phyloP scores from a whole-genome alignment of 2,113 vertebrate genomes.

The Sebastes schlegelii region DNA sequence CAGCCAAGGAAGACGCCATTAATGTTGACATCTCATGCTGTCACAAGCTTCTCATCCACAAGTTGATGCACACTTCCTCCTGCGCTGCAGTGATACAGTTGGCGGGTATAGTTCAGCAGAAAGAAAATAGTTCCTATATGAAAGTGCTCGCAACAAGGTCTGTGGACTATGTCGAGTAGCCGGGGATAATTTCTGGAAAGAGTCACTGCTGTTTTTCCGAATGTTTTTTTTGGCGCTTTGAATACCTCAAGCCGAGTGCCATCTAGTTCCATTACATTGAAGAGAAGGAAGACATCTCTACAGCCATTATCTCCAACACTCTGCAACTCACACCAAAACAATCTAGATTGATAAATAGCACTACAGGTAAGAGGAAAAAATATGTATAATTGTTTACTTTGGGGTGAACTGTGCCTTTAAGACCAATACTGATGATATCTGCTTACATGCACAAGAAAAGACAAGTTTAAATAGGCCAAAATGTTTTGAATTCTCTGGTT shows the following conservation, averaged over 20 bases:
- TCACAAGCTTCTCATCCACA: no score
- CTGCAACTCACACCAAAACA: neutral
- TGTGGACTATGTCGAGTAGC: neutral
- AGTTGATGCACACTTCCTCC: no score
- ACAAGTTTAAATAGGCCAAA: neutral
- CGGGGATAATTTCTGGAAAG: no score
- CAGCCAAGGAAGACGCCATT: no score
- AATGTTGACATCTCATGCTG: no score
- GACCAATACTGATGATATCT: neutral
- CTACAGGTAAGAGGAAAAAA: neutral
- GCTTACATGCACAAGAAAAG: neutral
- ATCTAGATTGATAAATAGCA: neutral
- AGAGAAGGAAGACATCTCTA: neutral
- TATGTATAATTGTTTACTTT: neutral
- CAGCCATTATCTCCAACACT: no score
- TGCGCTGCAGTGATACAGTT: no score
- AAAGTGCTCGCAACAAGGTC: neutral
- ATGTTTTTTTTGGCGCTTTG: no score
- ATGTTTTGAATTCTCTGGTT: neutral
- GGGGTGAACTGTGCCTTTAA: neutral
- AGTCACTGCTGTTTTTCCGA: no score
- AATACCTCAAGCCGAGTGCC: neutral
- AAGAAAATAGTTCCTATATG: neutral
- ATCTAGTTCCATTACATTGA: neutral
- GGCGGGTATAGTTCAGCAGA: no score